These are phyloP conservation scores for Plutella xylostella DNA, from an alignment of 2,888 invertebrate species.

Conservation along the genomic window DNA sequence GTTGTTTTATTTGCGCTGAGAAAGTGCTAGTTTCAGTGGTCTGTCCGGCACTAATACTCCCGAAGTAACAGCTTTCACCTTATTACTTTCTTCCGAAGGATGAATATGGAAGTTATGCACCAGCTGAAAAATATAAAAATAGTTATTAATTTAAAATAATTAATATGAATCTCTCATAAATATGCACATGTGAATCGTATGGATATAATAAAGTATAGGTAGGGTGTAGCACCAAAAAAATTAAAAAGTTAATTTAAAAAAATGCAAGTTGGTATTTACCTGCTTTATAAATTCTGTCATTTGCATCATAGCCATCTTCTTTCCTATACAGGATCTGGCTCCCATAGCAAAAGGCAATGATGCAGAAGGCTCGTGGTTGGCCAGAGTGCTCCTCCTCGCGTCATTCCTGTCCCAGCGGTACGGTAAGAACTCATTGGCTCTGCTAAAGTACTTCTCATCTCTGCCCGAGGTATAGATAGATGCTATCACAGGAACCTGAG, in stretches of 20 bases:
- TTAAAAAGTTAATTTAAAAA: background rate
- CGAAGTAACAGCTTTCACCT: constrained; percentile 63
- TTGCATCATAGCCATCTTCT: constrained; percentile 82
- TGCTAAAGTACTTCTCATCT: constrained; percentile 75
- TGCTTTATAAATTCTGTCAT: constrained; percentile 75
- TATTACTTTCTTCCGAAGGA: constrained; percentile 44
- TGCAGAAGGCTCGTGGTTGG: constrained; percentile 72
- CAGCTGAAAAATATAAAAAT: constrained; percentile 51
- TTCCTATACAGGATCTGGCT: constrained; percentile 84
- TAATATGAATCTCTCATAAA: background rate
- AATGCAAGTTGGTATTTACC: constrained; percentile 44
- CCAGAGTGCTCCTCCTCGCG: constrained; percentile 42
- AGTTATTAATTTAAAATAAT: background rate
- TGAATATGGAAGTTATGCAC: constrained; percentile 63
- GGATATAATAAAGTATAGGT: background rate
- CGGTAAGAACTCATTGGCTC: constrained; percentile 77
- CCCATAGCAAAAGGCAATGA: constrained; percentile 88
- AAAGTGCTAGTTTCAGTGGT: constrained; percentile 45
- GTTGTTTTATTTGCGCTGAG: background rate
- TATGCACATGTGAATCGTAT: background rate
- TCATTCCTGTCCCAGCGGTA: constrained; percentile 79
- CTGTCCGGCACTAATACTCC: constrained; percentile 69
- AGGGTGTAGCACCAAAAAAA: background rate
- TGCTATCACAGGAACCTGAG: constrained; percentile 82
- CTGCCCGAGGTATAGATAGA: constrained; percentile 89